A percentile compares a stretch with the other conserved stretches of the same genome.
Conservation (phyloP, 2,888 invertebrate species). For the Iselma pallidipennis region DNA sequence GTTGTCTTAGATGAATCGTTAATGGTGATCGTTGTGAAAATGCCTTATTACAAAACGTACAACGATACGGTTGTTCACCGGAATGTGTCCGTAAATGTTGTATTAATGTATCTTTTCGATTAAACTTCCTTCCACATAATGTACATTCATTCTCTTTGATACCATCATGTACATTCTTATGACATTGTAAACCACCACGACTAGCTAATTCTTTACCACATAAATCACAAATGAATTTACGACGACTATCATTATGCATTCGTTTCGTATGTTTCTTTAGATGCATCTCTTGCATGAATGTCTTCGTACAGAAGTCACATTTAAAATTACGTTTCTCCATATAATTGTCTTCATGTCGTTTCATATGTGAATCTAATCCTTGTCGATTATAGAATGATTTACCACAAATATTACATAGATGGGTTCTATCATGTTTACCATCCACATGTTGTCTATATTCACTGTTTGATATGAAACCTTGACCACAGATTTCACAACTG, state of each 20-base stretch:
- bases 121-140: conserved; percentile 60
- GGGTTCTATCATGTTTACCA: background rate
- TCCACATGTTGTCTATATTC: conserved; percentile 26
- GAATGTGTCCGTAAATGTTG: conserved; percentile 43
- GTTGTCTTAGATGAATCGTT: conserved; percentile 47
- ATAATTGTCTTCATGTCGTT: background rate
- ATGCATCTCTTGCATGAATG: background rate
- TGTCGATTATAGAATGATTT: background rate
- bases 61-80: conserved; percentile 56
- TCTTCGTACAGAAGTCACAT: conserved; percentile 6
- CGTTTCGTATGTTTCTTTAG: background rate
- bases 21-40: conserved; percentile 59
- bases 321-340: background rate
- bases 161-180: conserved; percentile 44
- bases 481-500: conserved; percentile 51
- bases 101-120: conserved; percentile 27
- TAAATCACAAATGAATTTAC: conserved; percentile 33
- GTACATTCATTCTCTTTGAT: conserved; percentile 52
- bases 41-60: conserved; percentile 50
- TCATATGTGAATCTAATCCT: background rate
- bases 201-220: conserved; percentile 38
- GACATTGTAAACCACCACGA: conserved; percentile 13
- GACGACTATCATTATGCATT: background rate
- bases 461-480: conserved; percentile 41
- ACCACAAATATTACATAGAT: background rate